Base-by-base conservation (phyloP, 2,113 vertebrate species). In the Synchiropus splendidus region DNA sequence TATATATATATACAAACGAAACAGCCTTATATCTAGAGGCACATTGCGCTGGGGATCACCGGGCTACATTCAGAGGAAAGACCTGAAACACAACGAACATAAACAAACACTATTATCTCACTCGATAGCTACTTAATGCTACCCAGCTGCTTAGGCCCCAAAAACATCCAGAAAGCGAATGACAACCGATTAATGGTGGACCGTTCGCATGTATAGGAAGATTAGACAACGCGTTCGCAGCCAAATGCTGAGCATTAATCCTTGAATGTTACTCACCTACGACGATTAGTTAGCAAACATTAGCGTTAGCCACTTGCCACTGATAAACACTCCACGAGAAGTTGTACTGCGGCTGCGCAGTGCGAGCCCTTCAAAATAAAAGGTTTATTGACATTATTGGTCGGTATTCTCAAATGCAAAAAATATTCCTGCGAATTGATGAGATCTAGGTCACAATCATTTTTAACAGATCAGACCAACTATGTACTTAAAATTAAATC, bases 251-350 rank as follows among this genome's bases (percentile, higher is more conserved):
- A 27, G 21, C 21, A 27, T 27, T n/a, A 27, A 27, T 27, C 21
- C 56, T 40, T n/a, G 57, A 56, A 67, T 14, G n/a, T 2, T 30
- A 67, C 71, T 71, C 39, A 82, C 79, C 70, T 64, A 16, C 42
- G 11, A 33, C 63, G 66, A 67, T 72, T 64, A 76, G 68, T 78
- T 82, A 82, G 79, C 79, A 71, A 67, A 73, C 77, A 79, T 82
- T 82, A 82, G 77, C 77, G 61, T 73, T 79, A 82, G 79, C 77
- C 61, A 48, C 73, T 77, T 74, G 74, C 77, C 80, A 83, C 82
- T 77, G 76, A 69, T 81, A 57, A 71, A 61, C 71, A 61, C 54
- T 79, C 67, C 36, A 48, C 55, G 59, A 75, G 63, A 72, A 72
- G 81, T 67, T 51, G 72, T 75, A 46, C 51, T 67, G 59, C 72